Evolutionary conservation across 2,888 invertebrate genomes (phyloP), one percentile per base, ranked within the genome.

Genomic region (Litoditis marina): DNA sequence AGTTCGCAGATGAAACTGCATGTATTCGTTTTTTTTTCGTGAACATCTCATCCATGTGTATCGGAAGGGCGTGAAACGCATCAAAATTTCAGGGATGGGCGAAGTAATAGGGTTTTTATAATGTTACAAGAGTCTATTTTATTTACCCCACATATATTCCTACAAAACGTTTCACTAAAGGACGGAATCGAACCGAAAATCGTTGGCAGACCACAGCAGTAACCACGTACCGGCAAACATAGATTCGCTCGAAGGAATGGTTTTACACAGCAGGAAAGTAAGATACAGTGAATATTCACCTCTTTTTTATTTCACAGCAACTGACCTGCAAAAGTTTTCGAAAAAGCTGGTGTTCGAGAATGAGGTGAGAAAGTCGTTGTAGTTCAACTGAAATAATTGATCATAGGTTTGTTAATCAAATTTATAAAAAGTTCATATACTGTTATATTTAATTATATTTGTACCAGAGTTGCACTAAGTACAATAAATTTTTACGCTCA

Each of bases 261-360:
- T 25, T 44, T 44, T 44, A 44, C 44, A 44, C 44, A 44, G 19
- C 44, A 39, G 11, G 44, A 8, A 19, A 44, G 44, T n/a, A n/a
- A n/a, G 25, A 8, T 8, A 44, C 25, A 44, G 44, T 25, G 44
- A 25, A n/a, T 50, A n/a, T 50, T 22, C 6, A 25, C n/a, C 19
- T 7, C 4, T 52, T 1, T 19, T 16, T n/a, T 4, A 25, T 44
- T 36, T 8, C 7, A 44, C 4, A 30, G 13, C 46, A 8, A 63
- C 73, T 65, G 25, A 79, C 78, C 60, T 65, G 76, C 78, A 81
- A 60, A 81, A 81, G 34, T 68, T 73, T 52, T 80, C 79, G 57
- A 80, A 80, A 65, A 80, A 80, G 7, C 78, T 74, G 13, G 71
- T 73, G 54, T 80, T 80, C 2, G 77, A 75, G 63, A 80, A 80